A percentile compares a stretch with the other conserved stretches of the same genome.
Evolutionary conservation across 2,888 invertebrate genomes (phyloP).

Genomic region (Galerucella calmariensis): DNA sequence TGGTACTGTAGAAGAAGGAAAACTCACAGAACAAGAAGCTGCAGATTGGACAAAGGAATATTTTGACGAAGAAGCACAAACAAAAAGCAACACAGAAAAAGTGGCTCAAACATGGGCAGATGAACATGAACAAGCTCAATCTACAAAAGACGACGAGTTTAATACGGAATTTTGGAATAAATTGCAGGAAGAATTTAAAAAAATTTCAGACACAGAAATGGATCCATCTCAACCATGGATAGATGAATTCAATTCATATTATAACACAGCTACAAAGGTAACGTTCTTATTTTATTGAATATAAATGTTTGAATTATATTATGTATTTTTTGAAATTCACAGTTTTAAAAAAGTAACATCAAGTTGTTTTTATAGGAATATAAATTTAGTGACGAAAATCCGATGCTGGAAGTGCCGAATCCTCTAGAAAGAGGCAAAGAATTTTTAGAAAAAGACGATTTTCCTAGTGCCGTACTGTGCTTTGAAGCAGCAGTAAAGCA

Average conservation of each 20-base stretch:
- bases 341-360: background rate
- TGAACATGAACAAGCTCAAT: constrained; percentile 55
- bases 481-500: constrained; percentile 96
- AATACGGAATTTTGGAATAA: constrained; percentile 73
- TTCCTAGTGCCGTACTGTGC: constrained; percentile 94
- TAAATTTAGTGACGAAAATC: constrained; percentile 85
- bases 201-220: constrained; percentile 75
- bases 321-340: background rate
- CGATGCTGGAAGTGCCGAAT: constrained; percentile 80
- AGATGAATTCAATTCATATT: constrained; percentile 73
- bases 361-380: constrained; percentile 70
- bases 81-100: constrained; percentile 41
- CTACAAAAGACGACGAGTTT: constrained; percentile 64
- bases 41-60: constrained; percentile 67
- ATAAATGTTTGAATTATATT: constrained; percentile 25
- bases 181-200: constrained; percentile 82
- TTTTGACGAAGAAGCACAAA: constrained; percentile 54
- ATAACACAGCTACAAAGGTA: constrained; percentile 71
- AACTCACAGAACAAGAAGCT: constrained; percentile 62
- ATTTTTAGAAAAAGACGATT: constrained; percentile 85
- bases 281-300: background rate
- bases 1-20: constrained; percentile 68
- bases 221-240: constrained; percentile 77
- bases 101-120: constrained; percentile 60
- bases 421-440: constrained; percentile 88